These are phyloP conservation scores for Enteromius argenteus DNA, from an alignment of 2,797 vertebrate species.

Conservation along the genomic window DNA sequence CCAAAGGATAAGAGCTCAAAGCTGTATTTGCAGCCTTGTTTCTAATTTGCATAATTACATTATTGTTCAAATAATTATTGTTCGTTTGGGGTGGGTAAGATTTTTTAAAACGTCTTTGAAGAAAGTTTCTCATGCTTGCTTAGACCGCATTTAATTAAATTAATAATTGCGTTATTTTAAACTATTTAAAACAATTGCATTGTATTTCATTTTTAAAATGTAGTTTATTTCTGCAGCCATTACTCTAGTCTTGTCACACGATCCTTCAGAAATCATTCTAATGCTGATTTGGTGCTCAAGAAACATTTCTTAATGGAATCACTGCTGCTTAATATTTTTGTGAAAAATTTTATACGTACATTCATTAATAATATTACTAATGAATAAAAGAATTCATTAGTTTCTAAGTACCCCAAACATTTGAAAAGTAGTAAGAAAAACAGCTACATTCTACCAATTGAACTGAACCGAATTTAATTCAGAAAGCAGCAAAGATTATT, in stretches of 20 bases:
- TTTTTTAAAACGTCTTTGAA: not conserved
- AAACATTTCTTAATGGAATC: not conserved
- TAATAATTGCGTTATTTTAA: not conserved
- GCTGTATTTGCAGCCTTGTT: slow-evolving; percentile 15
- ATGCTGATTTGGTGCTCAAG: not conserved
- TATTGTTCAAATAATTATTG: not conserved
- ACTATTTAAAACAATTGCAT: not conserved
- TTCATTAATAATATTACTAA: not conserved
- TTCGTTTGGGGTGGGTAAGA: not conserved
- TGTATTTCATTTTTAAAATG: not conserved
- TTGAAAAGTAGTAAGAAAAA: not conserved
- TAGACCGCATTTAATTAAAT: not conserved
- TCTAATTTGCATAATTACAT: slow-evolving; percentile 10
- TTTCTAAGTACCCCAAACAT: not conserved
- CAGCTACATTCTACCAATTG: not conserved
- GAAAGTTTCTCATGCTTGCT: not conserved
- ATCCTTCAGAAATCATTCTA: not conserved
- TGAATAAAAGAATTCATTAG: not conserved
- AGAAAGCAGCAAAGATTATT: slow-evolving; percentile 32
- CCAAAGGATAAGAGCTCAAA: slow-evolving; percentile 35
- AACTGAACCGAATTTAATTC: not conserved
- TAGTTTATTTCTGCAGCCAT: not conserved
- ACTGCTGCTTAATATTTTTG: not conserved
- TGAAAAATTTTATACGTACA: not conserved
- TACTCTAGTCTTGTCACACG: not conserved